phyloP scores from a whole-genome alignment of 1,140 invertebrate species.

The Pygmarrhopalites habei region DNA sequence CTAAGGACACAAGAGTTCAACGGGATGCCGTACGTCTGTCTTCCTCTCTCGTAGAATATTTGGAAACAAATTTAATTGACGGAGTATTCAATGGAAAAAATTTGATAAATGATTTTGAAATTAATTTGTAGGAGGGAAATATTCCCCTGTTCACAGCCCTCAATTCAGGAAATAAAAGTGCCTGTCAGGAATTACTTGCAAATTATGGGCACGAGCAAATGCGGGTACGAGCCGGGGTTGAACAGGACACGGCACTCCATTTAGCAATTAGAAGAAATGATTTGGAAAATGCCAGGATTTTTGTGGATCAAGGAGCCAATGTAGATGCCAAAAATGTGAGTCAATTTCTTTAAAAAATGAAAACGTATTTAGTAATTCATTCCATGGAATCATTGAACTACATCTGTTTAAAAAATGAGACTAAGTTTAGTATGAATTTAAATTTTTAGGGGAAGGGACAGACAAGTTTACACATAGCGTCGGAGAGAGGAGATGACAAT shows the following conservation, averaged over 20 bases:
- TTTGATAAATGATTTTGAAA: too few species aligned
- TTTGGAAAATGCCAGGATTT: conserved; percentile 81
- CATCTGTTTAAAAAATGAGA: too few species aligned
- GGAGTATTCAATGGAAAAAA: too few species aligned
- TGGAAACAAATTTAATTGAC: too few species aligned
- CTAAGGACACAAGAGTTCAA: conserved; percentile 76
- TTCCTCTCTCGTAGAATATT: too few species aligned
- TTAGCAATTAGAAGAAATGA: conserved; percentile 79
- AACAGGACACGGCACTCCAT: conserved; percentile 76
- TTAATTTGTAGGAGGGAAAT: conserved; percentile 69
- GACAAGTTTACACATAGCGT: conserved; percentile 86
- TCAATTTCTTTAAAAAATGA: conserved; percentile 31
- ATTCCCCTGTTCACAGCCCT: conserved; percentile 87
- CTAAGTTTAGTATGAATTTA: too few species aligned
- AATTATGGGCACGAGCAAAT: conserved; percentile 63
- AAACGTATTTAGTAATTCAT: too few species aligned
- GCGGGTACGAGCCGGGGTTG: conserved; percentile 62
- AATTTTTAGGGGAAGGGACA: conserved; percentile 69
- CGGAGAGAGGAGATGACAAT: conserved; percentile 88
- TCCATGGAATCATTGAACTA: too few species aligned
- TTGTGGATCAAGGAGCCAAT: conserved; percentile 83
- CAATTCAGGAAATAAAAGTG: conserved; percentile 84
- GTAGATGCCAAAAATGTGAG: conserved; percentile 83
- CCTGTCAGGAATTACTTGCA: conserved; percentile 80
- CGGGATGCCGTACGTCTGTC: conserved; percentile 70